A percentile compares a stretch with the other conserved stretches of the same genome.
Conservation (phyloP, 2,888 invertebrate genomes). For the Halocaridina rubra region DNA sequence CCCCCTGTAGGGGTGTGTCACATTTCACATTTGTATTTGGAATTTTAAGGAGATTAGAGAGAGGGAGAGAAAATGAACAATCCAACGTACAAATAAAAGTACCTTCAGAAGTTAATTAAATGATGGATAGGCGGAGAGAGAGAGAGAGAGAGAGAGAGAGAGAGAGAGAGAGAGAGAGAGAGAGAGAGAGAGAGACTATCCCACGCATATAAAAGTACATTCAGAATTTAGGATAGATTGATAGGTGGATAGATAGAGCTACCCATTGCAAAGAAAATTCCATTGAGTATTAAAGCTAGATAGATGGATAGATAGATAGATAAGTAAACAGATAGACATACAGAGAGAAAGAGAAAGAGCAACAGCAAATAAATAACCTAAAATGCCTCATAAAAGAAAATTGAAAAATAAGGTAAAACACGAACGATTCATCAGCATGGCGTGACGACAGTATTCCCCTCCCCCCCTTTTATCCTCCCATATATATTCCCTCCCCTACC, state of each 20-base stretch:
- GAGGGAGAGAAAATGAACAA: too few species aligned
- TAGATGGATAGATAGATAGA: background rate
- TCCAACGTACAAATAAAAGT: too few species aligned
- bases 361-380: background rate
- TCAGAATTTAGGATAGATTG: background rate
- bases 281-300: too few species aligned
- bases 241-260: background rate
- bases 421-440: too few species aligned
- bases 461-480: background rate
- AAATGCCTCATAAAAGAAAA: too few species aligned
- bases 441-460: background rate
- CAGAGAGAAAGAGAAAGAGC: background rate
- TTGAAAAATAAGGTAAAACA: too few species aligned
- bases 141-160: background rate
- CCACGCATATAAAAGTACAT: background rate
- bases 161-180: background rate
- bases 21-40: background rate
- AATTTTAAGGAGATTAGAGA: too few species aligned
- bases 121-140: conserved; percentile 5
- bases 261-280: too few species aligned
- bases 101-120: too few species aligned
- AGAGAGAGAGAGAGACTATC: background rate
- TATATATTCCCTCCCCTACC: too few species aligned
- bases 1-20: background rate
- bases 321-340: background rate